Conservation (phyloP, 1,140 invertebrate genomes). For the Euwallacea fornicatus region DNA sequence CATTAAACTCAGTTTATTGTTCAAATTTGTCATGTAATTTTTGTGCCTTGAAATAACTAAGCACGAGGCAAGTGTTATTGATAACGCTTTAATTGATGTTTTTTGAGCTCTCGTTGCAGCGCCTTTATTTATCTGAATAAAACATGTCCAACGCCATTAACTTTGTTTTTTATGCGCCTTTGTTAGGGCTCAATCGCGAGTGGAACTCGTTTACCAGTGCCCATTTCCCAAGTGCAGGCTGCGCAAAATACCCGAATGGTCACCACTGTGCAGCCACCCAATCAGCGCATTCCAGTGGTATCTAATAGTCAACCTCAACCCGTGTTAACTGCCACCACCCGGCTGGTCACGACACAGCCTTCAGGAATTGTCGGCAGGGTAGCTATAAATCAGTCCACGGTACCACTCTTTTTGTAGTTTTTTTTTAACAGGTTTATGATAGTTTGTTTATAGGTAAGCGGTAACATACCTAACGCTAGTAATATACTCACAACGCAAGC, state of each 20-base stretch:
- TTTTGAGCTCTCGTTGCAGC: no score
- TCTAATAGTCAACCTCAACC: conserved; percentile 41
- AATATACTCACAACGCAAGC: conserved; percentile 37
- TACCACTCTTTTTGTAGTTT: conserved; percentile 14
- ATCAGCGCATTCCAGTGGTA: conserved; percentile 46
- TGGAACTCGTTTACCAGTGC: conserved; percentile 47
- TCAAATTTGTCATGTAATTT: no score
- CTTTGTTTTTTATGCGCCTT: neutral
- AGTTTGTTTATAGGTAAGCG: conserved; percentile 11
- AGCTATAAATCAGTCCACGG: conserved; percentile 40
- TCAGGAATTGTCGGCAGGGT: conserved; percentile 42
- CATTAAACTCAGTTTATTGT: no score
- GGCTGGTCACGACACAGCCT: conserved; percentile 44
- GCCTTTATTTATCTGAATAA: neutral
- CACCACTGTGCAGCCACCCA: conserved; percentile 42
- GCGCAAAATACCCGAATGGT: conserved; percentile 43
- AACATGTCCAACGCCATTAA: neutral
- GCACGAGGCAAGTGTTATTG: no score
- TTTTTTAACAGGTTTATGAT: neutral
- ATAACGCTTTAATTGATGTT: no score
- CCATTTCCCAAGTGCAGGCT: conserved; percentile 36
- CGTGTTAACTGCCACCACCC: conserved; percentile 38
- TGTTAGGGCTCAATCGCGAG: conserved; percentile 47
- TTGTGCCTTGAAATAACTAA: no score
- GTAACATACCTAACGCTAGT: conserved; percentile 12